A percentile compares a stretch with the other conserved stretches of the same genome.
Conservation (phyloP, 2,113 vertebrate genomes). For the Rynchops niger region DNA sequence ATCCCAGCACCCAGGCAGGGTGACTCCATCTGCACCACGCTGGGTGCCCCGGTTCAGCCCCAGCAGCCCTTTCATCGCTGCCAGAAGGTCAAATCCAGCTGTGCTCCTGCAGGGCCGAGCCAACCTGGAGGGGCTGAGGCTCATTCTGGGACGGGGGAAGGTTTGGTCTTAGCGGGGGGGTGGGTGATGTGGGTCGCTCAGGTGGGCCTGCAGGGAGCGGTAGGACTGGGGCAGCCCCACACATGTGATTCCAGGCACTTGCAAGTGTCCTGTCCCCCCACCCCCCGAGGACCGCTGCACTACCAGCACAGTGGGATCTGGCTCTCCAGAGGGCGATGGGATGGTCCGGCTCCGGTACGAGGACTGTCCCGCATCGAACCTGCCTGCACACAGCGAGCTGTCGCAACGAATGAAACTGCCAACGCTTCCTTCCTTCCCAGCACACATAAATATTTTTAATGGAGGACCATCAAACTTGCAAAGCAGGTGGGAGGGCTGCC, state of each 20-base stretch:
- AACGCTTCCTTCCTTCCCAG: accelerated
- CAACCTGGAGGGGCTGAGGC: too few species aligned
- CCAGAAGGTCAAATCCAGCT: not conserved
- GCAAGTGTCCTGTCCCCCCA: accelerated
- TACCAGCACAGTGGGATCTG: too few species aligned
- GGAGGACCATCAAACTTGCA: accelerated
- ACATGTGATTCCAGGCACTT: accelerated
- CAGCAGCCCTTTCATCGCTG: not conserved
- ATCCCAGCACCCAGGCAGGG: not conserved
- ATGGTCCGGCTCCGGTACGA: not conserved
- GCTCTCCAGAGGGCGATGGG: not conserved
- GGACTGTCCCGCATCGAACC: accelerated
- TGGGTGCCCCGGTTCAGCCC: not conserved
- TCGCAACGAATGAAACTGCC: accelerated
- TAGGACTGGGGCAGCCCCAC: not conserved
- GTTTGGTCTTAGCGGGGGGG: not conserved
- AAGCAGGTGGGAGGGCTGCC: too few species aligned
- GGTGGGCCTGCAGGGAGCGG: not conserved
- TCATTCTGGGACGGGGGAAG: accelerated
- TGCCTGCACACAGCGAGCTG: accelerated
- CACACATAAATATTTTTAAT: not conserved
- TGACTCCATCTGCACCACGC: accelerated
- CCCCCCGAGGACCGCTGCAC: not conserved
- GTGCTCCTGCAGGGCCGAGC: not conserved
- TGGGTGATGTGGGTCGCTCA: not conserved